Evolutionary conservation across 1,140 invertebrate genomes (phyloP), one percentile per base, ranked within the genome.

Genomic region (Zaprionus ornatus): DNA sequence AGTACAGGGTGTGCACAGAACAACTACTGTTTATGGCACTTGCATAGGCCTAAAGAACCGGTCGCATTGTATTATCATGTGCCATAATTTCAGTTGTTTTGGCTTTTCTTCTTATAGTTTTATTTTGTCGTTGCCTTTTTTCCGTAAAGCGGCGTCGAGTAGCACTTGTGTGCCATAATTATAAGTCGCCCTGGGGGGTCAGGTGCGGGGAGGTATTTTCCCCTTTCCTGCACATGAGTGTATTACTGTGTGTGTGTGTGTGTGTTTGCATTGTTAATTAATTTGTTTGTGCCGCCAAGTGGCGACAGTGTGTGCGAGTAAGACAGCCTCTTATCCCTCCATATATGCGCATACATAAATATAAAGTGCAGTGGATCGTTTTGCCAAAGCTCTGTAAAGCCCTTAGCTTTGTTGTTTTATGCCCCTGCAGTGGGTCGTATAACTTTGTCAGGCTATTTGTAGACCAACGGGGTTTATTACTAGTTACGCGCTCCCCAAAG

Each of bases 91-190:
- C 61, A 74, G 62, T 78, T 82, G 76, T 59, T 35, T 45, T 45
- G 40, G 45, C 45, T 50, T 50, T 50, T 50, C 19, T 50, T 50
- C 23, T 19, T 1, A 23, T 50, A 66, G 42, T 69, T 37, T 37
- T 32, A 32, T 32, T 62, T 63, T 48, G 25, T 12, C 19, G 37
- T 71, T 48, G 42, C 2, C 17, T 50, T 50, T 61, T 75, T 80
- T 77, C 69, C 69, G 69, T 70, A 65, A 72, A 78, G 55, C 60
- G 69, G 27, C 64, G 67, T 77, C 64, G 83, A 88, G 71, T 88
- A 88, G 84, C 84, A 87, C 84, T 84, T 73, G 80, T 79, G 74
- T 81, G 83, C 74, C 85, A 87, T 87, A 87, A 87, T 87, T 87
- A 87, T 79, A 79, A 84, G 80, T 76, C 68, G 63, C 64, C 42